A percentile compares a stretch with the other conserved stretches of the same genome.
phyloP scores from a whole-genome alignment of 2,888 invertebrate species.

The Cephus nigrinus region DNA sequence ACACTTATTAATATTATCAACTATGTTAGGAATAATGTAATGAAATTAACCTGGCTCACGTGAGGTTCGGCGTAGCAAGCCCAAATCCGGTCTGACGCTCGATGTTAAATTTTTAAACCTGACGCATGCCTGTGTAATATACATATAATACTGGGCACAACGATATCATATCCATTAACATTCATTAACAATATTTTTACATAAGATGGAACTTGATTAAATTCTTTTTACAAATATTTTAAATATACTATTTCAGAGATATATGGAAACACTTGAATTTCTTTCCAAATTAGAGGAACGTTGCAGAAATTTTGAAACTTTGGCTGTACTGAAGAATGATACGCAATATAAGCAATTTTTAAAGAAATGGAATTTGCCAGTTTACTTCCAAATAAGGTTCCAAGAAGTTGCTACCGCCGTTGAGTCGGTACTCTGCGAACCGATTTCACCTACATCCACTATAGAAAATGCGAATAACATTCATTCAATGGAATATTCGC shows the following conservation, averaged over 20 bases:
- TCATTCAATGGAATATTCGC: slow-evolving; percentile 45
- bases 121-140: too few relatives aligned
- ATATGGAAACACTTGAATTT: slow-evolving; percentile 82
- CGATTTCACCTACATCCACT: slow-evolving; percentile 52
- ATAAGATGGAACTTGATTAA: neutral
- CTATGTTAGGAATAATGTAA: too few relatives aligned
- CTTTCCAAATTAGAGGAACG: slow-evolving; percentile 76
- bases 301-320: slow-evolving; percentile 72
- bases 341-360: slow-evolving; percentile 82
- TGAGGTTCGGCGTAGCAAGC: too few relatives aligned
- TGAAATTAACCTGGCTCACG: too few relatives aligned
- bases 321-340: slow-evolving; percentile 73
- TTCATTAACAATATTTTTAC: too few relatives aligned
- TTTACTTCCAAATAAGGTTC: slow-evolving; percentile 96
- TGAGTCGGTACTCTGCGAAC: slow-evolving; percentile 49
- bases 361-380: slow-evolving; percentile 91
- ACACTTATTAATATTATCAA: too few relatives aligned
- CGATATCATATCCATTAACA: too few relatives aligned
- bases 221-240: neutral
- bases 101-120: too few relatives aligned
- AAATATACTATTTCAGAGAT: slow-evolving; percentile 69
- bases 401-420: slow-evolving; percentile 86
- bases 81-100: too few relatives aligned
- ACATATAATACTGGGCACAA: too few relatives aligned
- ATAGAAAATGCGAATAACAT: slow-evolving; percentile 40